These are phyloP conservation scores for Rana temporaria DNA, from an alignment of 2,113 vertebrate species.

Conservation along the genomic window DNA sequence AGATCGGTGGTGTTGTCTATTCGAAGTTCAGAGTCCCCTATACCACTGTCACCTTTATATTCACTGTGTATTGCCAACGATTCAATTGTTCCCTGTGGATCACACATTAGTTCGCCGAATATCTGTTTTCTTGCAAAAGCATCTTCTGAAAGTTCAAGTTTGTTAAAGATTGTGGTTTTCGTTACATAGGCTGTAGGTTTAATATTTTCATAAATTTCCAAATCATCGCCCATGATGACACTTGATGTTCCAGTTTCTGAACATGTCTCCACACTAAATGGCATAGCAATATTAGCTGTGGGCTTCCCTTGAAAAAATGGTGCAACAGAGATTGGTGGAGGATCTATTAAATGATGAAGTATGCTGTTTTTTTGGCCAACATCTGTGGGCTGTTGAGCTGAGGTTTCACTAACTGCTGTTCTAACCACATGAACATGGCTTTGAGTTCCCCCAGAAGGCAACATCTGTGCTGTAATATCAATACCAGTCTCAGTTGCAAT, in stretches of 20 bases:
- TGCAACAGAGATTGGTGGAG: not conserved
- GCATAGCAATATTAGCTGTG: not conserved
- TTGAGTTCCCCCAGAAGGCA: constrained; percentile 36
- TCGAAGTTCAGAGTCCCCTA: not conserved
- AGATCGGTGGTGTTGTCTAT: not conserved
- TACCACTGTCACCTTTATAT: not conserved
- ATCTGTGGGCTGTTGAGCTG: not conserved
- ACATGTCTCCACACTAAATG: no score
- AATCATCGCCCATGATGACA: no score
- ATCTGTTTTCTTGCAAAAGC: not conserved
- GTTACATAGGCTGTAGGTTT: not conserved
- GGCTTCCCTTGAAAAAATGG: not conserved
- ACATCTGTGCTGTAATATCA: constrained; percentile 3
- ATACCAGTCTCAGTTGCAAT: constrained; percentile 21
- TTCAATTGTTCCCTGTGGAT: not conserved
- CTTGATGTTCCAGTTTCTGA: no score
- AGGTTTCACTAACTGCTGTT: constrained; percentile 41
- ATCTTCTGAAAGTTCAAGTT: not conserved
- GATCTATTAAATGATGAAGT: no score
- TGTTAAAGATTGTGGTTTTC: not conserved
- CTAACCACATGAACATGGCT: constrained; percentile 19
- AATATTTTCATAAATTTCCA: no score
- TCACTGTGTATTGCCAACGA: not conserved
- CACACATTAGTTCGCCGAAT: no score
- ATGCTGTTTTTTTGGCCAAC: no score